phyloP scores from a whole-genome alignment of 2,797 vertebrate species.

The Trachops cirrhosus region DNA sequence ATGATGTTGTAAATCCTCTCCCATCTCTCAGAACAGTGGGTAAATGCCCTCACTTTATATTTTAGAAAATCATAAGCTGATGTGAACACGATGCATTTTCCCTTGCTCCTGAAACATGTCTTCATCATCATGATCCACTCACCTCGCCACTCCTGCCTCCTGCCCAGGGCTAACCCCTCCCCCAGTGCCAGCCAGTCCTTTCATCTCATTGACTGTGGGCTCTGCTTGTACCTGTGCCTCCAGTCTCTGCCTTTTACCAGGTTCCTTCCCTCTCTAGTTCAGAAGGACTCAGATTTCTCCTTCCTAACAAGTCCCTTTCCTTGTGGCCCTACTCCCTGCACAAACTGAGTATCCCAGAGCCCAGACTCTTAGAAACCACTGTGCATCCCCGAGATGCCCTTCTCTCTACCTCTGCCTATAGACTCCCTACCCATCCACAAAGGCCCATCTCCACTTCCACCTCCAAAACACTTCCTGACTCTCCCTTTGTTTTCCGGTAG shows the following conservation, averaged over 20 bases:
- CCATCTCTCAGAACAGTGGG: background rate
- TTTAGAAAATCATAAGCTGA: background rate
- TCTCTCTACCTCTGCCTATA: too few relatives aligned
- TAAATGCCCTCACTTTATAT: background rate
- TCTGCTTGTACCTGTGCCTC: background rate
- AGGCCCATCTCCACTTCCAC: background rate
- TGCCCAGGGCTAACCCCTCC: background rate
- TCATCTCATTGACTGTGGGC: fast-evolving
- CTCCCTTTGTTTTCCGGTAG: background rate
- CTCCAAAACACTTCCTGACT: background rate
- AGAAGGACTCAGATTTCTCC: background rate
- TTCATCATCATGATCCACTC: background rate
- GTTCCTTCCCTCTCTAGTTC: background rate
- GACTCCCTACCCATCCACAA: background rate
- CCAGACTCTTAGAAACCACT: background rate
- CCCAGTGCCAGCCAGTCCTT: background rate
- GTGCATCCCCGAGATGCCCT: too few relatives aligned
- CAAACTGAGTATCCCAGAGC: background rate
- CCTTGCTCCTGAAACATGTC: background rate
- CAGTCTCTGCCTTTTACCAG: background rate
- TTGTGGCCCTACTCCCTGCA: too few relatives aligned
- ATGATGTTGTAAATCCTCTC: background rate
- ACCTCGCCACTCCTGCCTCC: background rate
- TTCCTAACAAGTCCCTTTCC: background rate
- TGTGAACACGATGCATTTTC: fast-evolving